A percentile compares a stretch with the other conserved stretches of the same genome.
These are phyloP conservation scores for Achlya flavicornis DNA, from an alignment of 2,888 invertebrate species.

Conservation along the genomic window DNA sequence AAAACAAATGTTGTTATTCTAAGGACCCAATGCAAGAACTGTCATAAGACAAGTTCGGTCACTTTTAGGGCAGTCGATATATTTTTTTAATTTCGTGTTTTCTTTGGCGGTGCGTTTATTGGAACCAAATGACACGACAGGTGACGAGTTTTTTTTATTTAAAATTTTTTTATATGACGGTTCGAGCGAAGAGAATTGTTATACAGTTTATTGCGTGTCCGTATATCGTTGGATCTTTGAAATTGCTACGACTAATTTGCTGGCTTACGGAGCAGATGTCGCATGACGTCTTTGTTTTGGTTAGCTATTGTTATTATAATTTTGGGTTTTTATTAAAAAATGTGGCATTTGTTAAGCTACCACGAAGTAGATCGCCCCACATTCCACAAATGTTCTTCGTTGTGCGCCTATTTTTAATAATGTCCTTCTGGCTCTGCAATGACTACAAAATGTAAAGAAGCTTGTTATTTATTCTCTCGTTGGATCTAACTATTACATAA, in stretches of 20 bases:
- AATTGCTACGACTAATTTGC: conserved; percentile 70
- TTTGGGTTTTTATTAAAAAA: conserved; percentile 14
- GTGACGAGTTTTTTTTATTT: conserved; percentile 72
- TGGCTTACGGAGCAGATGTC: conserved; percentile 63
- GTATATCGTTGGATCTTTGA: conserved; percentile 58
- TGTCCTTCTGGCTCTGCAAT: too few relatives aligned
- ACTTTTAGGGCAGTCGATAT: conserved; percentile 64
- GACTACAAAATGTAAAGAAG: too few relatives aligned
- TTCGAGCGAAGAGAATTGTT: conserved; percentile 69
- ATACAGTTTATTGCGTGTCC: conserved; percentile 80
- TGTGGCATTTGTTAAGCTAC: not conserved
- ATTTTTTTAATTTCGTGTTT: conserved; percentile 72
- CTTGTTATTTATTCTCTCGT: too few relatives aligned
- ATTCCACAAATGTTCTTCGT: too few relatives aligned
- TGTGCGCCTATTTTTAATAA: too few relatives aligned
- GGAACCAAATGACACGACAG: conserved; percentile 84
- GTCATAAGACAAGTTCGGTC: conserved; percentile 71
- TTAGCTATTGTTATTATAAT: conserved; percentile 13
- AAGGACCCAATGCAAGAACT: conserved; percentile 47
- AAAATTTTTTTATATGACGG: conserved; percentile 30
- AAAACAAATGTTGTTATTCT: conserved; percentile 24
- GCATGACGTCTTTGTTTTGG: conserved; percentile 52
- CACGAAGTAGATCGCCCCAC: too few relatives aligned
- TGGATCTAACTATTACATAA: too few relatives aligned
- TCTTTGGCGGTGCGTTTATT: conserved; percentile 81